Percentiles rank a stretch among this genome's conserved stretches.
Conservation (phyloP, 2,888 invertebrate species). For the Sphinx pinastri region DNA sequence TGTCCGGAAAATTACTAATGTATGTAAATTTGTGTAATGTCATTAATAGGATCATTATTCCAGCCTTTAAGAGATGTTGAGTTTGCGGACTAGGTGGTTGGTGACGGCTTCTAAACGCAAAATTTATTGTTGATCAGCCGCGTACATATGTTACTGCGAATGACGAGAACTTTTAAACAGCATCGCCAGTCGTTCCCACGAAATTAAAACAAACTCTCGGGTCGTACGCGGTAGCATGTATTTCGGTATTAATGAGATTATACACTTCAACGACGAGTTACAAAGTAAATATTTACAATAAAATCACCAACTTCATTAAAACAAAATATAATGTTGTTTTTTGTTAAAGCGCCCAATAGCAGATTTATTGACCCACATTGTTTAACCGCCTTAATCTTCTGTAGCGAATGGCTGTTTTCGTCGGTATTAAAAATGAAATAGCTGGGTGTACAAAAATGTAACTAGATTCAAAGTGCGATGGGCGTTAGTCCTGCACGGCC, state of each 20-base stretch:
- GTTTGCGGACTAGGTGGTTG: neutral
- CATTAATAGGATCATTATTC: slow-evolving; percentile 4
- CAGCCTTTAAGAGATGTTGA: slow-evolving; percentile 6
- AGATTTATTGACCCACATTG: slow-evolving; percentile 9
- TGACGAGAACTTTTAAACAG: neutral
- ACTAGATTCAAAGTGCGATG: slow-evolving; percentile 33
- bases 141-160: neutral
- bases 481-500: slow-evolving; percentile 44
- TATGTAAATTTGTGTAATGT: neutral
- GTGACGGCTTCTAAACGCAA: neutral
- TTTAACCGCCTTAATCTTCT: slow-evolving; percentile 2
- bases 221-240: neutral
- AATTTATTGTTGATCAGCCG: neutral
- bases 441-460: slow-evolving; percentile 11
- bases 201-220: slow-evolving; percentile 20
- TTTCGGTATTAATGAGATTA: neutral
- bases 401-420: neutral
- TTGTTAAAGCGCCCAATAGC: neutral
- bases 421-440: neutral
- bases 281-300: slow-evolving; percentile 18
- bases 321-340: neutral
- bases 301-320: slow-evolving; percentile 16
- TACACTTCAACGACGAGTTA: neutral
- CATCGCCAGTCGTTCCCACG: slow-evolving; percentile 11
- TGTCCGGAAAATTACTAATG: neutral